Percentiles rank a stretch among this genome's conserved stretches.
phyloP scores from a whole-genome alignment of 2,113 vertebrate species.

The Nibea coibor region DNA sequence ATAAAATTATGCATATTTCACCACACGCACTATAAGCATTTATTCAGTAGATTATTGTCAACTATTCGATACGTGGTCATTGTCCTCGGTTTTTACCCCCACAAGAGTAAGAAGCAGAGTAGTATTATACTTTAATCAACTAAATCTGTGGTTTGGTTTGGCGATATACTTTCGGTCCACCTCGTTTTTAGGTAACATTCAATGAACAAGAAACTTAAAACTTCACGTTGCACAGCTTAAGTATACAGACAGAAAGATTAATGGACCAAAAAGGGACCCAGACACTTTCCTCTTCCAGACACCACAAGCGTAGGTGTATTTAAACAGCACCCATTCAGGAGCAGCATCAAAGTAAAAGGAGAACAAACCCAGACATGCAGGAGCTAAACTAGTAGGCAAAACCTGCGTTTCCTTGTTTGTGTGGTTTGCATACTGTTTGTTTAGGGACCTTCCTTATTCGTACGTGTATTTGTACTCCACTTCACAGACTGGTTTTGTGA shows the following conservation, averaged over 20 bases:
- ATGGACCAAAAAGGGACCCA: no score
- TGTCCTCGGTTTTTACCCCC: background rate
- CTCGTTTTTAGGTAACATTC: background rate
- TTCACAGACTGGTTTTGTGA: conserved; percentile 30
- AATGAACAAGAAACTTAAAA: background rate
- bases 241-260: background rate
- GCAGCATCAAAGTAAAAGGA: conserved; percentile 3
- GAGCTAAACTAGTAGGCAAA: conserved; percentile 36
- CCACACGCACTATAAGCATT: background rate
- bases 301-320: background rate
- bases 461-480: background rate
- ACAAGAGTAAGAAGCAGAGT: background rate
- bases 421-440: conserved; percentile 53
- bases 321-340: conserved; percentile 1
- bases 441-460: conserved; percentile 29
- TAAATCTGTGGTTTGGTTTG: background rate
- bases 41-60: background rate
- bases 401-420: conserved; percentile 38
- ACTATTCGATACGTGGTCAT: background rate
- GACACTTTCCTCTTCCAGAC: no score
- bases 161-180: no score
- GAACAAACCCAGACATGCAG: conserved; percentile 24
- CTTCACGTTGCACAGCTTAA: background rate
- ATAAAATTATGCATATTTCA: background rate
- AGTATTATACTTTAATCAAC: no score